Base-by-base conservation (phyloP, 2,888 invertebrate species). In the Drosophila subquinaria region DNA sequence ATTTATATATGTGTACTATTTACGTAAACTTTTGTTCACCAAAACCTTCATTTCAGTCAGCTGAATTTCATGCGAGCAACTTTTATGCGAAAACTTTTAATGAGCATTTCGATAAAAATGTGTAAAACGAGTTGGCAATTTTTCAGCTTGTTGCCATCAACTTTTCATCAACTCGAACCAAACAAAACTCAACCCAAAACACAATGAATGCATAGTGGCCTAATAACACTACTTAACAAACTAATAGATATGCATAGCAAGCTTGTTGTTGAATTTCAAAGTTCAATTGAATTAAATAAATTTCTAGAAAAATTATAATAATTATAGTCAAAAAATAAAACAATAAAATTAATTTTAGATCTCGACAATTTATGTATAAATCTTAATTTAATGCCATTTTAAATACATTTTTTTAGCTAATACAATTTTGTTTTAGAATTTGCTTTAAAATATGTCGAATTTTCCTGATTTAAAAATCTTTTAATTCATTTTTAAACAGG, bases 21-120 rank as follows among this genome's bases (percentile, higher is more conserved):
- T 27, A 27, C 27, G 5, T 11, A 10, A 72, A 64, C 35, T 60
- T 69, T 73, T 27, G 17, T 5, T 10, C n/a, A 17, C 27, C 47
- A 27, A 45, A 59, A 30, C 4, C 45, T 23, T 52, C 0, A 23
- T 35, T 53, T 20, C 15, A 59, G 4, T 33, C 20, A 10, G 56
- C 33, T 36, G 20, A 63, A 73, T 62, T 52, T 55, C 79, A 57
- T 59, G 56, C 60, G 51, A 63, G 53, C 47, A 81, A 85, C 63
- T 73, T 78, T 78, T 64, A 80, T 75, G 66, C 17, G 57, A 75
- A 82, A 84, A 88, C 83, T 88, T 84, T 86, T 82, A 88, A 84
- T 86, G 83, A 88, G 89, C 69, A 73, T 72, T 81, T 79, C 56
- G 63, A 64, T 68, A 53, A 63, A 75, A 81, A 69, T 75, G 67